A percentile compares a stretch with the other conserved stretches of the same genome.
Conservation (phyloP, 1,140 invertebrate genomes). For the Trypoxylus dichotomus region DNA sequence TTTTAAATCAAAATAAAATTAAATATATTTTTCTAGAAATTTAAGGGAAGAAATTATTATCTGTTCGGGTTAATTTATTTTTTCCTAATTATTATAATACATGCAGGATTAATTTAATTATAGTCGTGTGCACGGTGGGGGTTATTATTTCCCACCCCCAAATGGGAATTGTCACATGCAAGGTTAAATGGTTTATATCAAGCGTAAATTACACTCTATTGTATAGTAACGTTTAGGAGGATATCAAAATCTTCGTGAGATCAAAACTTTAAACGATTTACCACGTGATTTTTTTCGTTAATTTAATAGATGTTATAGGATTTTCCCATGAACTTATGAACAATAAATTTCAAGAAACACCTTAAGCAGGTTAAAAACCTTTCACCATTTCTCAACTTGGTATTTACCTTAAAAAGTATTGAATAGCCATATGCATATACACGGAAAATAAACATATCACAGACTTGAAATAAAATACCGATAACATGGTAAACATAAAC, state of each 20-base stretch:
- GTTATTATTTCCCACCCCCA: constrained; percentile 22
- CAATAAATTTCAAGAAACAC: too few species aligned
- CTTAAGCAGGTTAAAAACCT: too few species aligned
- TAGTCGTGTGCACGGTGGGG: neutral
- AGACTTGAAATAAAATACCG: neutral
- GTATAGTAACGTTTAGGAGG: neutral
- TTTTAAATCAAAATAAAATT: too few species aligned
- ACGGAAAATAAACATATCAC: too few species aligned
- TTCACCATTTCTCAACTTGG: too few species aligned
- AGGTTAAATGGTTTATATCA: neutral
- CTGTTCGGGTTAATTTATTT: too few species aligned
- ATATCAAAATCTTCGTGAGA: neutral
- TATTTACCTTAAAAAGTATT: neutral
- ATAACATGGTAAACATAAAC: neutral
- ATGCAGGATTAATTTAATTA: neutral
- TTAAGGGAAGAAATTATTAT: too few species aligned
- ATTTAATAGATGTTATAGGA: too few species aligned
- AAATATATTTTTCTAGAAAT: too few species aligned
- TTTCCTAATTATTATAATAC: too few species aligned
- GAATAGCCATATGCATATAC: neutral
- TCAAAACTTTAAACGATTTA: neutral
- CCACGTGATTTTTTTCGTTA: neutral
- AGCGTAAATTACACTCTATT: neutral
- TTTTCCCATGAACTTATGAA: too few species aligned
- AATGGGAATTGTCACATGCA: constrained; percentile 29